Evolutionary conservation across 1,140 invertebrate species (phyloP).

Genomic region (Wasmannia auropunctata): DNA sequence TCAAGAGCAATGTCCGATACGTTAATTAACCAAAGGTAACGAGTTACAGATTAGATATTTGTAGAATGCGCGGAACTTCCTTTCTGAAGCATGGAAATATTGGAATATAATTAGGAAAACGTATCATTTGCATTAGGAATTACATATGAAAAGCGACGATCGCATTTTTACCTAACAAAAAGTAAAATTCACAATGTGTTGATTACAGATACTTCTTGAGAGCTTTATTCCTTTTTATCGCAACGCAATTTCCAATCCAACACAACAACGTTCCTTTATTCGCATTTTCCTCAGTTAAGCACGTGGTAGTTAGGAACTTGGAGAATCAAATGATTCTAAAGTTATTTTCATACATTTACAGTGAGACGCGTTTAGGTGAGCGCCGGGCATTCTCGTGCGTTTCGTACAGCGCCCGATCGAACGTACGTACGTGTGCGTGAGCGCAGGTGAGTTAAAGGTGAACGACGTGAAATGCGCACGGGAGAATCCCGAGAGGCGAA

Average conservation of each 20-base stretch:
- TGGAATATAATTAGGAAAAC: not conserved
- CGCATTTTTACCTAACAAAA: not conserved
- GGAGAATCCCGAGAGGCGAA: slow-evolving; percentile 35
- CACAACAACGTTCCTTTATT: not conserved
- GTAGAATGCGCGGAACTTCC: not conserved
- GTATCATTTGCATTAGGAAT: not conserved
- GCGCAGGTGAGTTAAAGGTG: slow-evolving; percentile 66
- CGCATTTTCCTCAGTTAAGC: not conserved
- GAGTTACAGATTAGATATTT: not conserved
- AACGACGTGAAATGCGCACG: slow-evolving; percentile 61
- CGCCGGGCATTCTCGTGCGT: not conserved
- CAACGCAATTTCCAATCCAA: not conserved
- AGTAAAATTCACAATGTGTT: not conserved
- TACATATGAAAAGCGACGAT: not conserved
- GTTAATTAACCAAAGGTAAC: not conserved
- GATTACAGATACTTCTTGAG: not conserved
- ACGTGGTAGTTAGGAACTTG: not conserved
- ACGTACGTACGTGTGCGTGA: not conserved
- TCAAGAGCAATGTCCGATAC: not conserved
- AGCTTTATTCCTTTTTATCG: not conserved
- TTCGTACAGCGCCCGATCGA: not conserved
- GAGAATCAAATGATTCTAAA: not conserved
- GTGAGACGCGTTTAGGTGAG: not conserved
- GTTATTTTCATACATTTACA: not conserved
- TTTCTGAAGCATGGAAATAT: not conserved